Base-by-base conservation (phyloP, 2,888 invertebrate species). In the Cryptosula pallasiana region DNA sequence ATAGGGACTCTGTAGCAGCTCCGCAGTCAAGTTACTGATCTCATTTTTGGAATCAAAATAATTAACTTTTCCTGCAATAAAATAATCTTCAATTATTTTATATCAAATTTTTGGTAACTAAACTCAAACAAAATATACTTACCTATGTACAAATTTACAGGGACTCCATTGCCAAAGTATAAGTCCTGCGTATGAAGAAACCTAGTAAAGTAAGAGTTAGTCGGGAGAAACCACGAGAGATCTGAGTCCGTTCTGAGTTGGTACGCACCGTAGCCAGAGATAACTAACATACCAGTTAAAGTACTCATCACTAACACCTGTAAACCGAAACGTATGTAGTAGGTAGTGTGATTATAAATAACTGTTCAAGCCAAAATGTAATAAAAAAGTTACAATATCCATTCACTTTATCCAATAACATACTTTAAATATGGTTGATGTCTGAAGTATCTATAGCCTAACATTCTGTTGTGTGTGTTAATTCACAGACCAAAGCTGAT, bases 141-240 rank as follows among this genome's bases (percentile, higher is more conserved):
- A 69, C 91, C 91, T 78, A 91, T 87, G 80, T 90, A 90, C 35
- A 91, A 85, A 76, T 88, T 88, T 0, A 88, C 91, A 73, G 88
- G 87, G 77, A 88, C 79, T 16, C 90, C 92, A 35, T 88, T 86
- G 0, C 92, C 91, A 82, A 89, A 93, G 78, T 88, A 89, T 73
- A 85, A 75, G 71, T 88, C 87, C 71, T 88, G 86, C n/a, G 86
- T 84, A 57, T 85, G 79, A 1, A 90, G 78, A 82, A 88, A 92
- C 72, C 89, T 83, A 76, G 87, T 88, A 71, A 90, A 88, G 81
- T 91, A 90, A 0, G 90, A 89, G 71, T 87, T 87, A 71, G 89
- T 87, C 0, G 92, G 92, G 73, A 92, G 87, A 80, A 92, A 92
- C 92, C 92, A 92, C 72, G 87, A 87, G 0, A 90, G 90, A 82